These are phyloP conservation scores for Esox lucius DNA, from an alignment of 2,797 vertebrate species.

Conservation along the genomic window DNA sequence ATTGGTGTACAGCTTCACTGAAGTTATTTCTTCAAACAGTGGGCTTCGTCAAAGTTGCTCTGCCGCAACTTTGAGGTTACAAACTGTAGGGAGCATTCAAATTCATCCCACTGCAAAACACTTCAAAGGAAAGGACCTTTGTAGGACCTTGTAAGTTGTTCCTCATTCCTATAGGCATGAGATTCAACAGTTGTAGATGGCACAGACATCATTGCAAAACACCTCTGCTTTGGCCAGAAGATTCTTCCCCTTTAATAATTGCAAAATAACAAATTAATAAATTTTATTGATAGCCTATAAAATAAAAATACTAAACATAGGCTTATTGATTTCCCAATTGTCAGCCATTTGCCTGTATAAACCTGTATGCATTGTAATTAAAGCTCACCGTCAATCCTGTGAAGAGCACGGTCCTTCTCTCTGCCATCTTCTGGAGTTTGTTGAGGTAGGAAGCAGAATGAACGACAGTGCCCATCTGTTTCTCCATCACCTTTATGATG, in stretches of 20 bases:
- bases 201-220: conserved; percentile 8
- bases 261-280: conserved; percentile 16
- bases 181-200: conserved; percentile 11
- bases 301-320: no score
- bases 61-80: conserved; percentile 7
- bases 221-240: conserved; percentile 8
- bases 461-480: conserved; percentile 19
- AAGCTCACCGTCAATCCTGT: conserved; percentile 19
- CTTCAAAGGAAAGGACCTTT: conserved; percentile 8
- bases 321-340: no score
- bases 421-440: conserved; percentile 11
- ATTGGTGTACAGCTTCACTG: conserved; percentile 7
- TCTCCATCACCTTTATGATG: conserved; percentile 18
- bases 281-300: neutral
- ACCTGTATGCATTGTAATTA: no score
- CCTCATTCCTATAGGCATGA: conserved; percentile 8
- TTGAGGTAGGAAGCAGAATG: conserved; percentile 13
- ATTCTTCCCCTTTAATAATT: conserved; percentile 16
- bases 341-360: no score
- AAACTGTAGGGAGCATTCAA: neutral
- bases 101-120: conserved; percentile 4
- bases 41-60: conserved; percentile 12
- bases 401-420: conserved; percentile 4
- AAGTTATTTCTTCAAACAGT: conserved; percentile 17
- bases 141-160: conserved; percentile 16